Percentiles rank a stretch among this genome's conserved stretches.
phyloP scores from a whole-genome alignment of 2,888 invertebrate genomes.

The Dexiosoma caninum region DNA sequence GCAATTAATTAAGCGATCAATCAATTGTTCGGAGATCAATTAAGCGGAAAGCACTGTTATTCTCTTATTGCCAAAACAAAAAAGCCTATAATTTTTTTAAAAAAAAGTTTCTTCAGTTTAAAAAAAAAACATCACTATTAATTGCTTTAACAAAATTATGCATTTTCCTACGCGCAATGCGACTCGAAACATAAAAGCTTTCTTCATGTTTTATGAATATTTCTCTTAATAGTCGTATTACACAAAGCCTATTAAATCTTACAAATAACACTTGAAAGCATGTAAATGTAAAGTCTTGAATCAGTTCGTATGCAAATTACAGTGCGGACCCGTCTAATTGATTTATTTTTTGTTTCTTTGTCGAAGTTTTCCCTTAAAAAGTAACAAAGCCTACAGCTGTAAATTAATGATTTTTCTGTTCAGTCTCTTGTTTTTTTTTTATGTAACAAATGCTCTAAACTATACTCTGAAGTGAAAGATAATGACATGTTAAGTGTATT shows the following conservation, averaged over 20 bases:
- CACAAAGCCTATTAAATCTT: background rate
- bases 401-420: constrained; percentile 35
- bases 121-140: too few relatives aligned
- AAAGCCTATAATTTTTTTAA: too few relatives aligned
- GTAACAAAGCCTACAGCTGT: constrained; percentile 38
- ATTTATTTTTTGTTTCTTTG: constrained; percentile 27
- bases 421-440: background rate
- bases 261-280: background rate
- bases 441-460: constrained; percentile 18
- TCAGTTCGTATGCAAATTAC: background rate
- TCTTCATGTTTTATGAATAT: background rate
- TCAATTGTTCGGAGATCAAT: too few relatives aligned
- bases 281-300: background rate
- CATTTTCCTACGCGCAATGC: too few relatives aligned
- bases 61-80: too few relatives aligned
- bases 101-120: too few relatives aligned
- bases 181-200: too few relatives aligned
- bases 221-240: background rate
- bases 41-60: too few relatives aligned
- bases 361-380: constrained; percentile 26
- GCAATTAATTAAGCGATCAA: too few relatives aligned
- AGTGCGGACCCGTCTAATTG: constrained; percentile 28
- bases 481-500: constrained; percentile 53
- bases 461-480: constrained; percentile 58
- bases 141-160: too few relatives aligned